Base-by-base conservation (phyloP, 2,797 vertebrate genomes). In the Gobionotothen gibberifrons region DNA sequence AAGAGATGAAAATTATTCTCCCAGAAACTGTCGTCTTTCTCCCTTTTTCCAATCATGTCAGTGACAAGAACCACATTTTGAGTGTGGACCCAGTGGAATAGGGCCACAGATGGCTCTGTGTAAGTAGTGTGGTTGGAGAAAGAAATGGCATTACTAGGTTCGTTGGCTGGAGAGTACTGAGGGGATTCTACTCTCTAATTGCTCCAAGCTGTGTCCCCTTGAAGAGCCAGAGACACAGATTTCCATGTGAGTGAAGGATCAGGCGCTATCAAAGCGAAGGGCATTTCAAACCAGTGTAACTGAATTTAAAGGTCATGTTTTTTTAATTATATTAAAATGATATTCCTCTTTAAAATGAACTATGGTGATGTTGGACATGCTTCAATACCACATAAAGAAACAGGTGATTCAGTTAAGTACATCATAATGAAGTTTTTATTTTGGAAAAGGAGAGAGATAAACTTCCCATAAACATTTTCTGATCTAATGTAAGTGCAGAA, bases 391-490 rank as follows among this genome's bases (percentile, higher is more conserved):
- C 26, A 26, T 17, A 58, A 79, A 73, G 9, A 83, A 74, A 79
- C 64, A 82, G 46, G 39, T 40, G 57, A 82, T 49, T 76, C 58
- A 14, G 43, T 77, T 11, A 47, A 56, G 72, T 83, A 82, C 69
- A 82, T 91, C 87, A 86, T 91, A 85, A 85, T 78, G 85, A 89
- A 84, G 75, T 83, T 91, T 94, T 95, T 95, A 94, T 94, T 94
- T 92, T 90, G 92, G 91, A 94, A 94, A 94, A 93, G 81, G 70
- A 84, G 90, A 92, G 91, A 92, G 89, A 92, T 92, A 90, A 93
- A 94, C 85, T 90, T 93, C 90, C 91, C 91, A 93, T 93, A 94
- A 94, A 94, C 85, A 82, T 87, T 89, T 93, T 88, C 85, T 87
- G 85, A 81, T 90, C 86, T 85, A 83, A 80, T 85, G 62, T 89